Evolutionary conservation across 2,113 vertebrate genomes (phyloP).

Genomic region (Syngnathus scovelli): DNA sequence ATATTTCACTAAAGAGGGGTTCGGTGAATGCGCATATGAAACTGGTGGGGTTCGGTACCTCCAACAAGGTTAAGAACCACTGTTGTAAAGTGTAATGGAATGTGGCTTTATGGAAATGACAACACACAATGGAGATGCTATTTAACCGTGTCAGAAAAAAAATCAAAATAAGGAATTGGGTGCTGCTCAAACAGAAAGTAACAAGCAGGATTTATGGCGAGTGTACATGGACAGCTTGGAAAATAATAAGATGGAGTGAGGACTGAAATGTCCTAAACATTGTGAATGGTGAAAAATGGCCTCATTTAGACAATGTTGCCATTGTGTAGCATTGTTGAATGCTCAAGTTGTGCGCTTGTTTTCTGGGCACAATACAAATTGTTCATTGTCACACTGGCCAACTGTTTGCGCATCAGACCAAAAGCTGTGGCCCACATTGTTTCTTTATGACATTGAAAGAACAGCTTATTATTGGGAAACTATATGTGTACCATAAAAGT

Average conservation of each 20-base stretch:
- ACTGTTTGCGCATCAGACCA: slow-evolving; percentile 1
- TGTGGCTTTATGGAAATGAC: slow-evolving; percentile 22
- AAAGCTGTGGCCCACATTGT: too few species aligned
- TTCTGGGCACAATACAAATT: slow-evolving; percentile 25
- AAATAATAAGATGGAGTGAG: background rate
- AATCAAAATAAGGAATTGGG: background rate
- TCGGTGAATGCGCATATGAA: too few species aligned
- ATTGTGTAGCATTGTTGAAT: slow-evolving; percentile 26
- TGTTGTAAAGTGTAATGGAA: slow-evolving; percentile 30
- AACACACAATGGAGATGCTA: background rate
- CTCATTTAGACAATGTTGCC: slow-evolving; percentile 19
- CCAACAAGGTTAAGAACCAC: too few species aligned
- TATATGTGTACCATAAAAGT: too few species aligned
- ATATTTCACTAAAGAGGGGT: too few species aligned
- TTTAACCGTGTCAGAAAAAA: slow-evolving; percentile 5
- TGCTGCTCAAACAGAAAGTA: background rate
- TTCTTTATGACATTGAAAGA: background rate
- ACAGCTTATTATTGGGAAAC: too few species aligned
- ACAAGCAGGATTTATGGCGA: background rate
- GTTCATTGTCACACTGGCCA: slow-evolving; percentile 19
- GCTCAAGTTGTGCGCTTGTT: slow-evolving; percentile 30
- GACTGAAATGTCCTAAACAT: background rate
- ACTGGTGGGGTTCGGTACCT: too few species aligned
- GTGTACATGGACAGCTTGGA: background rate
- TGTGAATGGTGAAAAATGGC: slow-evolving; percentile 7